Evolutionary conservation across 2,888 invertebrate genomes (phyloP), one percentile per base, ranked within the genome.

Genomic region (Hypena proboscidalis): DNA sequence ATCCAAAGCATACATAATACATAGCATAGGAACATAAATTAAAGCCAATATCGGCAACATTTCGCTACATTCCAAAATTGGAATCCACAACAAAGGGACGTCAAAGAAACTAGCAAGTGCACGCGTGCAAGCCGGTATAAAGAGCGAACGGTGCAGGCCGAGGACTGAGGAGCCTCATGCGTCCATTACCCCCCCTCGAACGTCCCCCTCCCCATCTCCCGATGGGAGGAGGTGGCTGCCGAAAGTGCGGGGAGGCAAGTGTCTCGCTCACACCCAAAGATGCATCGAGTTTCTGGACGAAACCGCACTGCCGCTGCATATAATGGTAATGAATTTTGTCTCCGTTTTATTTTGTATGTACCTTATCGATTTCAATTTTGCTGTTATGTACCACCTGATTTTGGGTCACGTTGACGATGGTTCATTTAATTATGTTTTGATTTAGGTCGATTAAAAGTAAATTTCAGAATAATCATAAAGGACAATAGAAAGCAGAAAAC

Each of bases 41-140:
- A 62, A 71, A 68, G 58, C 57, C 61, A 66, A 70, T 70, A 72
- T 64, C 47, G 50, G 33, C 44, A 53, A 58, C 61, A 63, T 66
- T 63, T 61, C 63, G 72, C 67, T 72, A 67, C 66, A 73, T 75
- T 74, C 75, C 82, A 72, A 89, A 88, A 88, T 87, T 87, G 88
- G 82, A 88, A 86, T 84, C 79, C 79, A 77, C 84, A 80, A 80
- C 80, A 89, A 89, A 88, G 87, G 81, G 79, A 84, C 80, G 80
- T 82, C 86, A 88, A 89, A 89, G 90, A 90, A 89, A 88, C 77
- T 82, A 81, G 83, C 84, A 84, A 87, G 87, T 84, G 85, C 82
- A 89, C 87, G 90, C 89, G 85, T 86, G 81, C 83, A 80, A 77
- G 83, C 82, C 74, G 70, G 80, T 83, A 83, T 86, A 87, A 85